These are phyloP conservation scores for Microtus montanus DNA, from an alignment of 2,113 vertebrate species.

Conservation along the genomic window DNA sequence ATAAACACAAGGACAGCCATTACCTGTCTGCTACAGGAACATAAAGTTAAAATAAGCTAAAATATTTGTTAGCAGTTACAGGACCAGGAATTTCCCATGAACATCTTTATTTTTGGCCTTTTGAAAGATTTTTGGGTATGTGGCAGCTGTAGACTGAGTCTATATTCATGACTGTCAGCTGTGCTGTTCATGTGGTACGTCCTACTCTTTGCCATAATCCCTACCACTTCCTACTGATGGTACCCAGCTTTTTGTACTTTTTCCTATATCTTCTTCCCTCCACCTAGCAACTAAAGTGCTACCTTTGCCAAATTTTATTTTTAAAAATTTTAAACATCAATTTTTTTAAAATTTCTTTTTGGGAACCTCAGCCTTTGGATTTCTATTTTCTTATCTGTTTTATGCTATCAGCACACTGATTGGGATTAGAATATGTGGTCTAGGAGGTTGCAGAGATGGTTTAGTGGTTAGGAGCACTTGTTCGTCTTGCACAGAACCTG, in stretches of 20 bases:
- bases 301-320: not conserved
- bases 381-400: constrained; percentile 25
- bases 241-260: not conserved
- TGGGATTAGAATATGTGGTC: not conserved
- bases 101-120: not conserved
- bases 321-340: not conserved
- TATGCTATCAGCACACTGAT: not conserved
- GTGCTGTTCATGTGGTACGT: not conserved
- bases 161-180: not conserved
- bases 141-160: not conserved
- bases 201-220: not conserved
- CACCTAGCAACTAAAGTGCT: not conserved
- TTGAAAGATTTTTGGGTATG: not conserved
- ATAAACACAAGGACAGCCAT: not conserved
- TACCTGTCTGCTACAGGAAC: not conserved
- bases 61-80: constrained; percentile 22
- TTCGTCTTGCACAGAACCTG: not conserved
- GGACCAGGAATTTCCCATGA: not conserved
- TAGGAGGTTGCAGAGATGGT: not conserved
- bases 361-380: constrained; percentile 54
- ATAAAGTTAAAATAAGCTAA: constrained; percentile 26
- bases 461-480: not conserved
- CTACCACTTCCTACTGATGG: not conserved
- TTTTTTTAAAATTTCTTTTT: constrained; percentile 67
- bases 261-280: not conserved